Evolutionary conservation across 1,140 invertebrate species (phyloP).

Genomic region (Bicyclus anynana): DNA sequence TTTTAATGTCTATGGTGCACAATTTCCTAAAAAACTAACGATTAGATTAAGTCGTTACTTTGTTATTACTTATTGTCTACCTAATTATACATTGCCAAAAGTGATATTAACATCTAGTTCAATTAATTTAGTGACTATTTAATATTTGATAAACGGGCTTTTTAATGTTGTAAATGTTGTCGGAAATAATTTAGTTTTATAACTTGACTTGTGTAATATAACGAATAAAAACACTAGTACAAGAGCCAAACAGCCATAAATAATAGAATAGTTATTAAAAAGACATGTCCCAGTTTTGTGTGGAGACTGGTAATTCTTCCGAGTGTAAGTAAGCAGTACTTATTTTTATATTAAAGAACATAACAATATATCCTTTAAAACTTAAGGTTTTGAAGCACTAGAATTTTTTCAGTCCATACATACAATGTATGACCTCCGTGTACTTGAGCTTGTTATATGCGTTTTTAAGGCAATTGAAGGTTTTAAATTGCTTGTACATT

Average conservation of each 20-base stretch:
- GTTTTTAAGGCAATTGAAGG: too few species aligned
- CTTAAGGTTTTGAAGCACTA: too few species aligned
- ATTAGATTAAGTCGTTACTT: not conserved
- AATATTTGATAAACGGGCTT: not conserved
- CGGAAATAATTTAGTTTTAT: not conserved
- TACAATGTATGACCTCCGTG: too few species aligned
- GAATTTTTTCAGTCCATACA: too few species aligned
- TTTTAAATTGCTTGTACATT: too few species aligned
- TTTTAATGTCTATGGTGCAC: not conserved
- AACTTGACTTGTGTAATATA: not conserved
- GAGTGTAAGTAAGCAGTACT: too few species aligned
- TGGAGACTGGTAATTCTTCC: too few species aligned
- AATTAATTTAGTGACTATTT: slow-evolving; percentile 8
- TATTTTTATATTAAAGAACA: too few species aligned
- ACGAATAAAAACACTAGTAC: not conserved
- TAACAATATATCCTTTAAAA: too few species aligned
- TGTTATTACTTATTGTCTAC: not conserved
- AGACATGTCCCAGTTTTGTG: too few species aligned
- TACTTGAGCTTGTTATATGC: too few species aligned
- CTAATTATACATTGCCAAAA: slow-evolving; percentile 35
- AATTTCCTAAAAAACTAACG: not conserved
- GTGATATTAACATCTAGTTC: slow-evolving; percentile 42
- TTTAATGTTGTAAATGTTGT: slow-evolving; percentile 6
- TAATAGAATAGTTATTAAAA: not conserved
- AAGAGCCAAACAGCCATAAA: not conserved